Evolutionary conservation across 2,797 vertebrate species (phyloP), one percentile per base, ranked within the genome.

Genomic region (Sebastes nivosus): DNA sequence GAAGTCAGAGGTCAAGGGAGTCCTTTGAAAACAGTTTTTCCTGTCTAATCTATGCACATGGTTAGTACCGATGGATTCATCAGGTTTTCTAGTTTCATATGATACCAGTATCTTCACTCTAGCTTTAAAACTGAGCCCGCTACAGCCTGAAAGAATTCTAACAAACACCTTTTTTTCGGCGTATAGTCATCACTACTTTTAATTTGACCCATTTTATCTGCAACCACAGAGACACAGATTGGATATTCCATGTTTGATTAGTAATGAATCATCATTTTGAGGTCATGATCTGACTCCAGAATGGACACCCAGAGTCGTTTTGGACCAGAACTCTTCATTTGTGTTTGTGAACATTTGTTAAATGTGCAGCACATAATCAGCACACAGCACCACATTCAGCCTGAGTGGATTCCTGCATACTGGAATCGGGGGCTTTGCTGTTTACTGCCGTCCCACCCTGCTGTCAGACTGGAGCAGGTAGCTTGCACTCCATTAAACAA

Each of bases 401-500:
- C 54, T 1, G 72, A 72, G 72, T 52, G 78, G 83, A 79, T 87
- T 86, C 87, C 87, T 79, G 88, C 85, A 79, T 68, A 80, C 75
- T 57, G 1, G 60, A 79, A 71, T 81, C 81, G 3, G 54, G 67
- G 27, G 71, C 71, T 72, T 55, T 52, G 34, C 55, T 46, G 72
- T 77, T 87, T 89, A 88, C 90, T 80, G 85, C 88, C 88, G 14
- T 80, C 82, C 80, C 88, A 74, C 77, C 83, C 88, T 79, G 82
- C 93, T 96, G 96, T 97, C 96, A 95, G 92, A 94, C 95, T 91
- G 94, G 95, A 97, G 97, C 98, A 99, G 97, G 98, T 99, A 99
- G 95, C 96, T 94, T 90, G 96, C 95, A 97, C 96, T 98, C 97
- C 97, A 97, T 98, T 99, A 98, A 97, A 97, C 97, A 97, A 97